Percentiles rank a stretch among this genome's conserved stretches.
These are phyloP conservation scores for Crotalus viridis DNA, from an alignment of 2,113 vertebrate species.

Conservation along the genomic window DNA sequence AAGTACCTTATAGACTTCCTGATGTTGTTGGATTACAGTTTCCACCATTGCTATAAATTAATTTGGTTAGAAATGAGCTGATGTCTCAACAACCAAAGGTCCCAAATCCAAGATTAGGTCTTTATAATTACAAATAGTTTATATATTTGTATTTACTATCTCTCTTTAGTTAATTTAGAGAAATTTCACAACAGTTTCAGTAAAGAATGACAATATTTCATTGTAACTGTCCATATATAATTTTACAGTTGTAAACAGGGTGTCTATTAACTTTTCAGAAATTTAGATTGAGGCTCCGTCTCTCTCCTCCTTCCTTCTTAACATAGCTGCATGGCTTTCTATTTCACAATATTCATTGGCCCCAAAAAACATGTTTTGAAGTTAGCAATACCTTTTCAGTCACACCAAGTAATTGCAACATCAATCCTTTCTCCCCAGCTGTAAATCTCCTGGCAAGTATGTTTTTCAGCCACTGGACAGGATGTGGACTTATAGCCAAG, in stretches of 20 bases:
- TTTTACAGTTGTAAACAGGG: neutral
- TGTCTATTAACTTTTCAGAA: neutral
- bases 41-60: neutral
- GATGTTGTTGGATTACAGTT: neutral
- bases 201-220: neutral
- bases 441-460: neutral
- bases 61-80: neutral
- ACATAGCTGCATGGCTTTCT: neutral
- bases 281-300: neutral
- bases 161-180: neutral
- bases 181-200: neutral
- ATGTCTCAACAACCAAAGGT: neutral
- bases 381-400: neutral
- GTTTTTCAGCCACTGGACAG: neutral
- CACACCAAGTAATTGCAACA: neutral
- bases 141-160: neutral
- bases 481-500: too few species aligned
- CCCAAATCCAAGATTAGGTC: neutral
- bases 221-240: neutral
- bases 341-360: neutral
- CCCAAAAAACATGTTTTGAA: neutral
- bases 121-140: neutral
- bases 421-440: neutral
- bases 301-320: neutral
- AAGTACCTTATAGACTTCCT: neutral